Percentiles rank a stretch among this genome's conserved stretches.
Conservation (phyloP, 2,888 invertebrate species). For the Synanthedon vespiformis region DNA sequence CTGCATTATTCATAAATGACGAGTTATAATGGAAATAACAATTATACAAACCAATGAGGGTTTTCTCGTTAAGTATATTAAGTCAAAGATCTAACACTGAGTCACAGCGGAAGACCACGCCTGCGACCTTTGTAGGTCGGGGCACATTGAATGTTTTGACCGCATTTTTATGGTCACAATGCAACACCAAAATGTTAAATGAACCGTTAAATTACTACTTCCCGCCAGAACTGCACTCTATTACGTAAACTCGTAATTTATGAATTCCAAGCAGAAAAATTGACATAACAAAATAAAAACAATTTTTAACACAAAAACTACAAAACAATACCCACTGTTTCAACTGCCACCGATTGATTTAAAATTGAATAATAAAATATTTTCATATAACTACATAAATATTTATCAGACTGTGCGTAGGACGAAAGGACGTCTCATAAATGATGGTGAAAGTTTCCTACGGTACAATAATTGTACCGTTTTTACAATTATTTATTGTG, state of each 20-base stretch:
- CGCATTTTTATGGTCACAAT: slow-evolving; percentile 5
- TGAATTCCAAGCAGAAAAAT: not conserved
- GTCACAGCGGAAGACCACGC: slow-evolving; percentile 2
- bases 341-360: no score
- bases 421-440: no score
- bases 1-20: no score
- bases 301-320: not conserved
- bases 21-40: no score
- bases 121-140: slow-evolving; percentile 5
- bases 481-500: no score
- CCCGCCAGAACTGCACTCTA: not conserved
- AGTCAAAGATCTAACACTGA: slow-evolving; percentile 1
- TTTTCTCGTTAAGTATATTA: not conserved
- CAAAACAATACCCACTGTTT: no score
- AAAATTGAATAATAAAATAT: no score
- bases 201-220: not conserved
- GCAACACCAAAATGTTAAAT: not conserved
- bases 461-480: no score
- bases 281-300: not conserved
- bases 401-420: no score
- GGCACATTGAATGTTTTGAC: slow-evolving; percentile 1
- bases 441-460: no score
- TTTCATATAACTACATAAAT: no score
- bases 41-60: no score
- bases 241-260: not conserved